Base-by-base conservation (phyloP, 2,888 invertebrate species). In the Folsomia manolachei region DNA sequence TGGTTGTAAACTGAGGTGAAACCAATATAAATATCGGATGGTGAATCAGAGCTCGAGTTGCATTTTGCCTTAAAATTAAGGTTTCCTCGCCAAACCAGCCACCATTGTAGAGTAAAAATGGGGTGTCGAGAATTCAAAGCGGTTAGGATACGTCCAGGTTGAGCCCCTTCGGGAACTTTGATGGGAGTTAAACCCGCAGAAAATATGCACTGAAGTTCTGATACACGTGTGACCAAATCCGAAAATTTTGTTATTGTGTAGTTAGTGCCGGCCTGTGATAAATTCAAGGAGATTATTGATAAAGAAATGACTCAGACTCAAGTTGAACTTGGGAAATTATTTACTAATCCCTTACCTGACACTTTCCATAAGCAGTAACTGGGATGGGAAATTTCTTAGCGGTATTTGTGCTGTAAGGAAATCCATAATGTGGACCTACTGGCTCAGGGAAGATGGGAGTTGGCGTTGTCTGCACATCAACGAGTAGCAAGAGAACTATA, bases 371-470 rank as follows among this genome's bases (percentile, higher is more conserved):
- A 9, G 27, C 26, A 2, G 27, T 64, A 11, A 27, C 25, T 11
- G 64, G 64, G 19, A 64, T 25, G 26, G 2, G 11, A 2, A n/a
- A n/a, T 11, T 21, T 25, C n/a, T 19, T 27, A 24, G 27, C n/a
- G 11, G 27, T 27, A 24, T 14, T 24, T 7, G 18, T 2, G 9
- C 27, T 27, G 19, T 24, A 64, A 4, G 27, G 27, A 24, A 24
- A 25, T 27, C 64, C 64, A 64, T 64, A 64, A 27, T 26, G 27
- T 27, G 64, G 64, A 11, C 64, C 64, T 39, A 39, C 39, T 14
- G 39, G 39, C 14, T 39, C 39, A 14, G 39, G 39, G n/a, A n/a
- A n/a, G n/a, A n/a, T n/a, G n/a, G n/a, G n/a, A n/a, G n/a, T n/a
- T n/a, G n/a, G n/a, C n/a, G n/a, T n/a, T n/a, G n/a, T n/a, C n/a